Evolutionary conservation across 30 jellyfish, hydroid and myxozoan genomes (phyloP), one percentile per base, ranked within the genome.

Genomic region (Euphysa ruthae): DNA sequence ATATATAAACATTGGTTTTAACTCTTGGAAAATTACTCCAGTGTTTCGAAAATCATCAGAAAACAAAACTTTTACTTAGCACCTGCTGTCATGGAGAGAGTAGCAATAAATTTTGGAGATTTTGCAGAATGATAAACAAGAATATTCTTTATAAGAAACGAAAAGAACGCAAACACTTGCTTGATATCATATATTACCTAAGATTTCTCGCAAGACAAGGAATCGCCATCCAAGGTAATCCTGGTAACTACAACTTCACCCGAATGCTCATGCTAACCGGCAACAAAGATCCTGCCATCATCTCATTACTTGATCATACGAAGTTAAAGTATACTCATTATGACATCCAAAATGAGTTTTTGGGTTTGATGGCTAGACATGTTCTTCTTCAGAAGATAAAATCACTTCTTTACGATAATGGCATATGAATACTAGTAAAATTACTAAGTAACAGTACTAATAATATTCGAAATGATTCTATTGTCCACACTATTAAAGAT

Each of bases 141-240:
- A 38, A n/a, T 38, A 38, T 38, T n/a, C 14, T 8, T 12, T 12
- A 38, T 38, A 8, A 8, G 52, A 12, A n/a, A n/a, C 52, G 52
- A 38, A 38, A 38, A 38, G 52, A 38, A 38, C 12, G 52, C 14
- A 38, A 38, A 38, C 52, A 38, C n/a, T n/a, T 38, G 52, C 12
- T 38, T 38, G n/a, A 38, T 38, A n/a, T 38, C 52, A 38, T 38
- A 38, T n/a, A n/a, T 12, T 38, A n/a, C 52, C 52, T 8, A 12
- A 38, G 52, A 38, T 38, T 38, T 38, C n/a, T 38, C 14, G 52
- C 52, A 38, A 38, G 52, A n/a, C 52, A 8, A 38, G 52, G 52
- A 38, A 38, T 38, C 52, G 65, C 65, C 43, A 52, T 52, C 18
- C 65, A 52, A 22, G 65, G 65, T 8, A 52, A 52, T 52, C 65